Evolutionary conservation across 2,888 invertebrate genomes (phyloP).

Genomic region (Stenchaetothrips biformis): DNA sequence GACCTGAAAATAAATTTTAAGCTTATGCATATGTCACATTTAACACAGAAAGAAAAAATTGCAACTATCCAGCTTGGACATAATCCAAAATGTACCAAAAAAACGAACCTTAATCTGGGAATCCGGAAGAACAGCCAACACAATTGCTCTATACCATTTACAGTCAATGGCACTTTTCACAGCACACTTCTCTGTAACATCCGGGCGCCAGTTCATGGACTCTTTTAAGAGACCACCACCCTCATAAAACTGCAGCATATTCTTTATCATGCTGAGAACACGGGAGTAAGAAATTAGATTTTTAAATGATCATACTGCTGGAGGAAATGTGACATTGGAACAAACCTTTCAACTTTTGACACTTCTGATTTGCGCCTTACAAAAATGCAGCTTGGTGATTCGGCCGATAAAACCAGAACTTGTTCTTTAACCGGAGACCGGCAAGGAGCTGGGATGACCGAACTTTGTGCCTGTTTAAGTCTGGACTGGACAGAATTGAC

Average conservation of each 20-base stretch:
- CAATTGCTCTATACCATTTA: slow-evolving; percentile 61
- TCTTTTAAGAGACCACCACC: slow-evolving; percentile 38
- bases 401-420: neutral
- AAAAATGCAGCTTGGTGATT: neutral
- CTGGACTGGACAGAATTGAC: neutral
- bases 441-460: neutral
- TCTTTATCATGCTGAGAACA: slow-evolving; percentile 25
- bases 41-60: no score
- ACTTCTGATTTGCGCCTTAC: neutral
- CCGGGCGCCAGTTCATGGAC: slow-evolving; percentile 42
- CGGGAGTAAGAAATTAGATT: no score
- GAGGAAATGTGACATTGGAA: neutral
- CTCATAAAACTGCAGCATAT: slow-evolving; percentile 42
- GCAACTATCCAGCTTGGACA: neutral
- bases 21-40: no score
- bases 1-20: slow-evolving; percentile 45
- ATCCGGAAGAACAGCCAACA: slow-evolving; percentile 47
- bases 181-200: slow-evolving; percentile 51
- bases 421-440: neutral
- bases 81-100: no score
- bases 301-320: neutral
- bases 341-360: neutral
- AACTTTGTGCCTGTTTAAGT: neutral
- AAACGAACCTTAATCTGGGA: slow-evolving; percentile 45
- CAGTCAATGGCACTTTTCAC: slow-evolving; percentile 49